Conservation (phyloP, 2,888 invertebrate genomes). For the Julus scanicus region DNA sequence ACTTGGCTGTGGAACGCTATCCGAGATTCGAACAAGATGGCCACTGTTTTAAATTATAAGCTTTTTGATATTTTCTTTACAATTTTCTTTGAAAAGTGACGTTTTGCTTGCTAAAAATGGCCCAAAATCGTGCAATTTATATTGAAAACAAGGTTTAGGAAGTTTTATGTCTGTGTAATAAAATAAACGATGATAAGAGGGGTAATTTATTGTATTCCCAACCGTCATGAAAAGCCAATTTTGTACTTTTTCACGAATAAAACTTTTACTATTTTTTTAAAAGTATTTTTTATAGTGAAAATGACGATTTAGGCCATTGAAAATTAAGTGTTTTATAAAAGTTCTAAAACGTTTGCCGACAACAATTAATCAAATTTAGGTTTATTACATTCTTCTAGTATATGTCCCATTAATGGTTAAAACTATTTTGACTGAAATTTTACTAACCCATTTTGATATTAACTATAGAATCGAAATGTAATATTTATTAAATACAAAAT, state of each 20-base stretch:
- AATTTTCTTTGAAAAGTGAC: too few species aligned
- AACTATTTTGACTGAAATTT: background rate
- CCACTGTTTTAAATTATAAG: too few species aligned
- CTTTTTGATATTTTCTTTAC: too few species aligned
- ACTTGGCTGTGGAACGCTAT: too few species aligned
- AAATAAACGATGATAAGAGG: too few species aligned
- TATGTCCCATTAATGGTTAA: background rate
- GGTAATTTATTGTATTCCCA: background rate
- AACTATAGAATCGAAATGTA: background rate
- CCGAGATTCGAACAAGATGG: too few species aligned
- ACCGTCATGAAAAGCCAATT: background rate
- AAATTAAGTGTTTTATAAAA: background rate
- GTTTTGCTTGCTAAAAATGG: too few species aligned
- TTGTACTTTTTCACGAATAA: background rate
- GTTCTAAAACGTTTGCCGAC: constrained; percentile 2
- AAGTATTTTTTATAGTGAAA: background rate
- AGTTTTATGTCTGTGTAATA: too few species aligned
- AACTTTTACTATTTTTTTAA: background rate
- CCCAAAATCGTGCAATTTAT: too few species aligned
- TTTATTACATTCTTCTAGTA: background rate
- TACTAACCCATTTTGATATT: background rate
- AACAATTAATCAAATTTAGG: background rate
- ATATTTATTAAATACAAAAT: background rate
- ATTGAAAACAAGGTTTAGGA: too few species aligned
- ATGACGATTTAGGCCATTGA: background rate